These are phyloP conservation scores for Hassar affinis DNA, from an alignment of 2,113 vertebrate genomes.

Conservation along the genomic window DNA sequence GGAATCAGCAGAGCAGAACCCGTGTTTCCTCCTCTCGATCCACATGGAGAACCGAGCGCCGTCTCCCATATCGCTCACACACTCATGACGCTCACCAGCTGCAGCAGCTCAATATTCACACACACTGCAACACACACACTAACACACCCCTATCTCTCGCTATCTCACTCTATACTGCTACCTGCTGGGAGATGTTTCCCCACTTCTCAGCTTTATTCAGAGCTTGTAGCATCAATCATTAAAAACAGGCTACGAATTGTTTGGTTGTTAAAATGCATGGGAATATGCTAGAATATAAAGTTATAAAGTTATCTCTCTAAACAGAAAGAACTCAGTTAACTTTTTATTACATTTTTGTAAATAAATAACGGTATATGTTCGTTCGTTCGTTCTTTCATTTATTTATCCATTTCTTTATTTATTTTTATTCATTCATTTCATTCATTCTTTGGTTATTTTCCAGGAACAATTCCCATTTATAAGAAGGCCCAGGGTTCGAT, in stretches of 20 bases:
- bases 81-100: conserved; percentile 59
- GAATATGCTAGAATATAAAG: neutral
- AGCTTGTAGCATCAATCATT: neutral
- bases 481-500: no score
- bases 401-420: no score
- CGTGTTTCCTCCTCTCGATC: conserved; percentile 61
- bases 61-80: conserved; percentile 20
- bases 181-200: neutral
- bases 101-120: conserved; percentile 65
- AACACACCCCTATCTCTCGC: neutral
- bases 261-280: neutral
- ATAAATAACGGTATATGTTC: no score
- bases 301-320: neutral
- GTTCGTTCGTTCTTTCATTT: no score
- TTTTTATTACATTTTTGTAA: no score
- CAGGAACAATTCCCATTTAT: no score
- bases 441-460: no score
- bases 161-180: neutral
- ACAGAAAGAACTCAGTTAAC: neutral
- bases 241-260: no score
- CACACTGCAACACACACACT: neutral
- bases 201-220: neutral
- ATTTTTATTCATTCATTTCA: no score
- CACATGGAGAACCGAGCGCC: conserved; percentile 63
- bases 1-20: conserved; percentile 75